A percentile compares a stretch with the other conserved stretches of the same genome.
Evolutionary conservation across 2,888 invertebrate species (phyloP).

Genomic region (Calephelis perditalis): DNA sequence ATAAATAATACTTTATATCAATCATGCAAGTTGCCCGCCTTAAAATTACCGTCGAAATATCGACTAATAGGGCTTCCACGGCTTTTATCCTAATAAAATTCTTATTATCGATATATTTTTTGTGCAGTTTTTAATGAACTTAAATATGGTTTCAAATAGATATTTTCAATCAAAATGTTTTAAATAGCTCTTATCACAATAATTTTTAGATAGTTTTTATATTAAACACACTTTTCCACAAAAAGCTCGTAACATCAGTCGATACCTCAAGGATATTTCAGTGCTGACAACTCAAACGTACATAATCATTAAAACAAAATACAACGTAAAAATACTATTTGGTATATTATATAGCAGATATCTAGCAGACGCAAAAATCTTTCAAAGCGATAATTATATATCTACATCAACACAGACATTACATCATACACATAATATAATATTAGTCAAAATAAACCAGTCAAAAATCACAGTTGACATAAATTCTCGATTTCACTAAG

Average conservation of each 20-base stretch:
- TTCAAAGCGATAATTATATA: slow-evolving; percentile 57
- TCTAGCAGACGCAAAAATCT: slow-evolving; percentile 72
- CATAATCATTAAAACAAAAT: slow-evolving; percentile 68
- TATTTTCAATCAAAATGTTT: no score
- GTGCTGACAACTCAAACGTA: slow-evolving; percentile 46
- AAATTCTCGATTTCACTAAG: slow-evolving; percentile 76
- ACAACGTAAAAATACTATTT: slow-evolving; percentile 78
- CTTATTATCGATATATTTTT: neutral
- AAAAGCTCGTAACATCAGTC: neutral
- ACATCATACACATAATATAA: slow-evolving; percentile 63
- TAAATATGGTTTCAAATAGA: no score
- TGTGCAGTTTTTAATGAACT: slow-evolving; percentile 5
- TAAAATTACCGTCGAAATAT: slow-evolving; percentile 31
- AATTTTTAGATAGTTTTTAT: no score
- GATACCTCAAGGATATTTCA: slow-evolving; percentile 30
- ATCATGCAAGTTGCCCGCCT: slow-evolving; percentile 46
- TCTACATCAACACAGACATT: slow-evolving; percentile 66
- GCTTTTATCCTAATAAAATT: neutral
- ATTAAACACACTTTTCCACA: no score
- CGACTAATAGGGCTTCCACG: slow-evolving; percentile 22
- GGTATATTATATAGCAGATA: slow-evolving; percentile 75
- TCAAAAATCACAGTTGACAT: slow-evolving; percentile 77
- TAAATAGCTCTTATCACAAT: neutral
- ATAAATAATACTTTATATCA: slow-evolving; percentile 68
- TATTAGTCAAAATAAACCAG: slow-evolving; percentile 69